phyloP scores from a whole-genome alignment of 2,797 vertebrate species.

The Oryzias dopingdopingensis region DNA sequence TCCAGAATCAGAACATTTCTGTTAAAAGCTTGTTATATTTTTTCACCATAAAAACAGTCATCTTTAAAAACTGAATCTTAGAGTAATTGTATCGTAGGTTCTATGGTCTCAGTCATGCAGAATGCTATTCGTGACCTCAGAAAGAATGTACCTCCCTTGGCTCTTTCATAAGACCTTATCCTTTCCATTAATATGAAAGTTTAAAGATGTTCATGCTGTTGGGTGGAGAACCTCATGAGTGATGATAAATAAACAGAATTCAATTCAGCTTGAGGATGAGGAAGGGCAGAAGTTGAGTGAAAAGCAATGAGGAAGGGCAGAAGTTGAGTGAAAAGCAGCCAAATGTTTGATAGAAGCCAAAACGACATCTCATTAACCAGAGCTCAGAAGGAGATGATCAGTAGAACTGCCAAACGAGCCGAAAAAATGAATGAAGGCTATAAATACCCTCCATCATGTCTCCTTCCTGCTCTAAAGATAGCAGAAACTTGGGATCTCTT shows the following conservation, averaged over 20 bases:
- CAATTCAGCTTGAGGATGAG: conserved; percentile 39
- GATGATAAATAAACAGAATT: conserved; percentile 71
- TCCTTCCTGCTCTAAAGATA: conserved; percentile 33
- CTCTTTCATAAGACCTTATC: background rate
- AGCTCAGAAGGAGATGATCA: conserved; percentile 4
- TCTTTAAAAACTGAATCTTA: too few species aligned
- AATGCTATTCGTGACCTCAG: too few species aligned
- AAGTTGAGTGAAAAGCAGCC: too few species aligned
- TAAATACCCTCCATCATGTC: conserved; percentile 34
- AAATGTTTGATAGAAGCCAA: background rate
- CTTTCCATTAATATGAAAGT: conserved; percentile 35
- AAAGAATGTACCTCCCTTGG: too few species aligned
- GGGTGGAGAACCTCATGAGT: conserved; percentile 35
- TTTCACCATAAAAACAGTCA: too few species aligned
- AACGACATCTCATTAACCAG: conserved; percentile 8
- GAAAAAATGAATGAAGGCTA: conserved; percentile 25
- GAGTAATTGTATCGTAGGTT: too few species aligned
- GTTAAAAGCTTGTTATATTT: too few species aligned
- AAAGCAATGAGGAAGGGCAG: too few species aligned
- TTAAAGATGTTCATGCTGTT: background rate
- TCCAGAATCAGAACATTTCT: too few species aligned
- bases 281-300: conserved; percentile 3
- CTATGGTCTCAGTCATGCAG: too few species aligned
- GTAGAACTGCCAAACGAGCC: conserved; percentile 28
- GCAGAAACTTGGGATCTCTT: conserved; percentile 5